A percentile compares a stretch with the other conserved stretches of the same genome.
phyloP scores from a whole-genome alignment of 2,797 vertebrate genomes.

The Caiman crocodilus region DNA sequence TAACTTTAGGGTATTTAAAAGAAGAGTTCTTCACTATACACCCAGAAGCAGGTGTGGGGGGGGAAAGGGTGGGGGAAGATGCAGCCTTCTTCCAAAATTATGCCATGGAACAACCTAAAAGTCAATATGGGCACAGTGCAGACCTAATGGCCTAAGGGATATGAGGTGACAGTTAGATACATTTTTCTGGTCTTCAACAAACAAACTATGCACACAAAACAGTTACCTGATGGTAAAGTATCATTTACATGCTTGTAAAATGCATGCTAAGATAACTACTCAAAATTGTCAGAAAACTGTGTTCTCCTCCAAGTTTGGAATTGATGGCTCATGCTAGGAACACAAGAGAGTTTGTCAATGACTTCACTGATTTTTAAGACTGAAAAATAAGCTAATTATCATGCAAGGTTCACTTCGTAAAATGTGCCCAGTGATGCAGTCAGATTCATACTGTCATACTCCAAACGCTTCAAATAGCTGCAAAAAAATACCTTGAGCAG shows the following conservation, averaged over 20 bases:
- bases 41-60: no score
- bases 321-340: neutral
- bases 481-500: neutral
- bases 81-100: neutral
- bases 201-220: neutral
- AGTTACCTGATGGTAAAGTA: neutral
- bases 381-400: neutral
- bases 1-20: no score
- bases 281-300: neutral
- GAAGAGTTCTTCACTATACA: no score
- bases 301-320: neutral
- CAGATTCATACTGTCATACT: neutral
- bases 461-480: neutral
- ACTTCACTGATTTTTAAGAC: neutral
- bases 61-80: no score
- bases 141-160: neutral
- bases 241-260: no score
- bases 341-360: neutral
- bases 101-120: fast-evolving
- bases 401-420: neutral
- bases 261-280: neutral
- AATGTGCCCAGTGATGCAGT: neutral
- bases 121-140: neutral
- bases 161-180: neutral
- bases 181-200: neutral